Conservation (phyloP, 2,797 vertebrate genomes). For the Cossypha heuglini region DNA sequence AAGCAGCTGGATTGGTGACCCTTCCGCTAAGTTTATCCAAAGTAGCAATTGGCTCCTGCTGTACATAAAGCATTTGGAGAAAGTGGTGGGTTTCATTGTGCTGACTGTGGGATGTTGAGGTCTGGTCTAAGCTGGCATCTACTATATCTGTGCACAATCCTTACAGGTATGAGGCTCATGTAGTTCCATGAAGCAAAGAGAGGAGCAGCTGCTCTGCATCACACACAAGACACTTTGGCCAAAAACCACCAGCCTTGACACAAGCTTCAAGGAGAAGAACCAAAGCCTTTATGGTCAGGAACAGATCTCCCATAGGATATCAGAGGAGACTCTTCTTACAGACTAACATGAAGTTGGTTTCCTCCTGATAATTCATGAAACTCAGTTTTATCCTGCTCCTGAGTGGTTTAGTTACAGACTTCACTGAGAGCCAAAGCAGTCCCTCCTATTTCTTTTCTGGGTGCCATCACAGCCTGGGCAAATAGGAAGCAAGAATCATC, state of each 20-base stretch:
- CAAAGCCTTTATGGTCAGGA: background rate
- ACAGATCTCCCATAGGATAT: background rate
- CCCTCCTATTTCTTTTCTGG: background rate
- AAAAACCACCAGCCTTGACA: rapidly evolving
- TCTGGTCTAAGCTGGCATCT: background rate
- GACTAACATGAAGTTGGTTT: background rate
- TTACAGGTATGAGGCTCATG: background rate
- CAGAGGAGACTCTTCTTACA: background rate
- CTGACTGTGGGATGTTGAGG: background rate
- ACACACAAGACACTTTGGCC: background rate
- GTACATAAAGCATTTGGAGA: background rate
- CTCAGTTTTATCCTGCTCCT: background rate
- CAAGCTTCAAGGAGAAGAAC: background rate
- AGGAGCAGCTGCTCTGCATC: background rate
- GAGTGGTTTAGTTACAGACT: background rate
- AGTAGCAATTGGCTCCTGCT: background rate
- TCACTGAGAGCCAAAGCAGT: background rate
- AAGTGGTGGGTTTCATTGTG: background rate
- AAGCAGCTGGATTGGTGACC: background rate
- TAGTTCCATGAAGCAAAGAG: background rate
- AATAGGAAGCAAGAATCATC: rapidly evolving
- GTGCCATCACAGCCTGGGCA: background rate
- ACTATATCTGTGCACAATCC: background rate
- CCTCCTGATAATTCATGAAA: background rate
- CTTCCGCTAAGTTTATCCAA: background rate